Conservation (phyloP, 2,888 invertebrate genomes). For the Bombylius discolor region DNA sequence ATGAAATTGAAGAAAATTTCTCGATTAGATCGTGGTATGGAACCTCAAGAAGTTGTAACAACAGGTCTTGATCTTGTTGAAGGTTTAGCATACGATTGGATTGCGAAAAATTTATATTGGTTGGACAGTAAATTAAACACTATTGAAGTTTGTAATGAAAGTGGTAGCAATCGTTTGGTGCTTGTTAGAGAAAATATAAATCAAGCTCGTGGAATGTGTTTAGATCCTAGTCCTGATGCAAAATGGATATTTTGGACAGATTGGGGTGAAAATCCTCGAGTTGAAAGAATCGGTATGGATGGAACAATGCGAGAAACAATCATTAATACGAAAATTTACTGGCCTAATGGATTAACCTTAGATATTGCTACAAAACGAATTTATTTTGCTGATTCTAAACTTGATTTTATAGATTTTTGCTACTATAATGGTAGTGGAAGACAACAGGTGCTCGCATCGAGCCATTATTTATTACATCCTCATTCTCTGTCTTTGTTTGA, state of each 20-base stretch:
- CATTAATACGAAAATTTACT: conserved; percentile 88
- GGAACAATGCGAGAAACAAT: conserved; percentile 74
- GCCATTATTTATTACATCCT: conserved; percentile 88
- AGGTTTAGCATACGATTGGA: conserved; percentile 94
- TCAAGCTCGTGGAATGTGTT: conserved; percentile 89
- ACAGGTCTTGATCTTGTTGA: conserved; percentile 90
- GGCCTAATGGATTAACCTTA: conserved; percentile 95
- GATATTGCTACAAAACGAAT: conserved; percentile 86
- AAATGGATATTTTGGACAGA: conserved; percentile 96
- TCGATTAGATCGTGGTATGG: conserved; percentile 67
- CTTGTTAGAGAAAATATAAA: conserved; percentile 87
- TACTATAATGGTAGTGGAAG: conserved; percentile 88
- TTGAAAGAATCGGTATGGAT: conserved; percentile 94
- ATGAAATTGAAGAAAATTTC: conserved; percentile 95
- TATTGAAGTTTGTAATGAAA: conserved; percentile 81
- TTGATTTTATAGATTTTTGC: conserved; percentile 96
- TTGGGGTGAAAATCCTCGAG: conserved; percentile 95
- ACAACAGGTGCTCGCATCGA: conserved; percentile 74
- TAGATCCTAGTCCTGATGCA: conserved; percentile 83
- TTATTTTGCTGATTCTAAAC: conserved; percentile 93
- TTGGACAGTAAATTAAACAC: conserved; percentile 88
- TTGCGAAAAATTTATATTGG: conserved; percentile 93
- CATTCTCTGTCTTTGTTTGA: conserved; percentile 92
- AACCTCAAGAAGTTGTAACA: conserved; percentile 67
- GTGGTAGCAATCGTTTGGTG: conserved; percentile 69